These are phyloP conservation scores for Atta cephalotes DNA, from an alignment of 1,140 invertebrate species.

Conservation along the genomic window DNA sequence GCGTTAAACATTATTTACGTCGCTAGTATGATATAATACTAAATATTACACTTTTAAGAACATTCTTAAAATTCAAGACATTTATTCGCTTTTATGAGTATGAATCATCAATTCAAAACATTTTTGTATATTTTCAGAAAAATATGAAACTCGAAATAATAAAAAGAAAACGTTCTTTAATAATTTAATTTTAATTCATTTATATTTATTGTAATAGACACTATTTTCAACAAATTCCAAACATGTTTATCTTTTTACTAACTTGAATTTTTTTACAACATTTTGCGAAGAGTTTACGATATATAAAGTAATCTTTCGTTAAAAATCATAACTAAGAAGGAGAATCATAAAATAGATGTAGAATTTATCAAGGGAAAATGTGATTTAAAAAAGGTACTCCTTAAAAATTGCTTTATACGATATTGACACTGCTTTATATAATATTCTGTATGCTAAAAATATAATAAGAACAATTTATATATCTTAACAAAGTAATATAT, in stretches of 20 bases:
- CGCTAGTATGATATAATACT: not conserved
- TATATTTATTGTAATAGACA: constrained; percentile 1
- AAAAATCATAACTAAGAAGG: not conserved
- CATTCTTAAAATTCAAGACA: not conserved
- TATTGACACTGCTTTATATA: not conserved
- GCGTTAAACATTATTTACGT: constrained; percentile 4
- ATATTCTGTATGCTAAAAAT: not conserved
- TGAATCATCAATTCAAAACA: not conserved
- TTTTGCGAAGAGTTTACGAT: not conserved
- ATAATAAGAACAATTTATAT: not conserved
- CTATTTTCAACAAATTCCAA: not conserved
- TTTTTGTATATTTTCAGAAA: not conserved
- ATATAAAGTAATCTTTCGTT: not conserved
- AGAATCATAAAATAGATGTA: not conserved
- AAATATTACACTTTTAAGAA: constrained; percentile 3
- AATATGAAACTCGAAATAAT: not conserved
- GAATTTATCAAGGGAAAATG: not conserved
- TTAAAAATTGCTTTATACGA: not conserved
- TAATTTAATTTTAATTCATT: constrained; percentile 4
- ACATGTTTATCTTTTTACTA: not conserved
- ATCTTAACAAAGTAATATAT: not conserved
- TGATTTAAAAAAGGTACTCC: not conserved
- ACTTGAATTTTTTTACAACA: not conserved
- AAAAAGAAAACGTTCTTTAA: not conserved
- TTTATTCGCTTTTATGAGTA: not conserved